These are phyloP conservation scores for Nebria brevicollis DNA, from an alignment of 2,888 invertebrate genomes.

Conservation along the genomic window DNA sequence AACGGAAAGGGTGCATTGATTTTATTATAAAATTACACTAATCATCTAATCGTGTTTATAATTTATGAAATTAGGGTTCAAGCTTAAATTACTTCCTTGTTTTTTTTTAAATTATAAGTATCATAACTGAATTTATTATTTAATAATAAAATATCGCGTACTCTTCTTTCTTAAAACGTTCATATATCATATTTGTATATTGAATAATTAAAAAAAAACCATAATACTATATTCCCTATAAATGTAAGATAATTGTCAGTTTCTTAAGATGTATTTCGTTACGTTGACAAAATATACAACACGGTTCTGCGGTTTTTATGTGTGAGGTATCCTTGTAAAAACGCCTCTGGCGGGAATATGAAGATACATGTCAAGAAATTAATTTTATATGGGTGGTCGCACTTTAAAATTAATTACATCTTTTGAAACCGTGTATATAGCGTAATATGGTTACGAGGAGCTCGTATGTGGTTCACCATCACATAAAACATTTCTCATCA, in stretches of 20 bases:
- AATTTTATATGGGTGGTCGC: background rate
- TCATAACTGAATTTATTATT: too few relatives aligned
- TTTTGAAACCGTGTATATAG: background rate
- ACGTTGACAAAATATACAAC: too few relatives aligned
- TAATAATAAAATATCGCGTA: too few relatives aligned
- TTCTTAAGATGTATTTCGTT: too few relatives aligned
- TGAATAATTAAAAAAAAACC: too few relatives aligned
- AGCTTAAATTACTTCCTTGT: background rate
- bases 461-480: background rate
- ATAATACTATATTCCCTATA: too few relatives aligned
- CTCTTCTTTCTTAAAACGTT: too few relatives aligned
- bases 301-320: too few relatives aligned
- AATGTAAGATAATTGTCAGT: too few relatives aligned
- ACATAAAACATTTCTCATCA: too few relatives aligned
- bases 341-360: background rate
- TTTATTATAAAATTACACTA: constrained; percentile 25
- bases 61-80: constrained; percentile 27
- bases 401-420: constrained; percentile 30
- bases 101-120: background rate
- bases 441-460: background rate
- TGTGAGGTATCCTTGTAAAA: background rate
- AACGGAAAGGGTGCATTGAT: constrained; percentile 3
- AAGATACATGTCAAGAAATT: constrained; percentile 13
- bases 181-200: too few relatives aligned
- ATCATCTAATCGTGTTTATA: constrained; percentile 33